Evolutionary conservation across 35 echinoderm and acorn worm genomes (phyloP).

Genomic region (Anneissia japonica): DNA sequence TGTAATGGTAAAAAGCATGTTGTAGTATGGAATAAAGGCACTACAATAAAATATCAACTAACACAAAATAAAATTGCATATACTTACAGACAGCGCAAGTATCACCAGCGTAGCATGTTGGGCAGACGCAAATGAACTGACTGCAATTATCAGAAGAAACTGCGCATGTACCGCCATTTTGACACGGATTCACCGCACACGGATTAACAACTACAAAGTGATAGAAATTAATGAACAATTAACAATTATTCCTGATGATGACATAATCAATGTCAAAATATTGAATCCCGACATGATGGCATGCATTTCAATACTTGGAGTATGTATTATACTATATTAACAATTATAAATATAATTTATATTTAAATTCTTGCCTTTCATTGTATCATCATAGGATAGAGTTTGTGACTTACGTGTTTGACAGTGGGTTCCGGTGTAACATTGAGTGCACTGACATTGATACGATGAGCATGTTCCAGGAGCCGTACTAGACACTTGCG

Average conservation of each 20-base stretch:
- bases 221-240: not conserved
- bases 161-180: constrained; percentile 77
- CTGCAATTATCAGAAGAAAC: constrained; percentile 35
- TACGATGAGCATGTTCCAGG: not conserved
- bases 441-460: not conserved
- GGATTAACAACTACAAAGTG: constrained; percentile 58
- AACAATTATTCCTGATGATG: too few relatives aligned
- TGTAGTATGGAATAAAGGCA: not conserved
- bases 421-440: constrained; percentile 26
- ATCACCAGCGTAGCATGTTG: constrained; percentile 61
- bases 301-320: too few relatives aligned
- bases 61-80: not conserved
- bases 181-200: constrained; percentile 61
- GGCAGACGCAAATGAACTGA: constrained; percentile 56
- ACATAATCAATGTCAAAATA: too few relatives aligned
- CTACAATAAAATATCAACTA: not conserved
- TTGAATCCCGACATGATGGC: too few relatives aligned
- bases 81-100: constrained; percentile 66
- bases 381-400: too few relatives aligned
- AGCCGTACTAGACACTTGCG: not conserved
- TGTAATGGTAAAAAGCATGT: not conserved
- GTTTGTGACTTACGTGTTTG: constrained; percentile 30
- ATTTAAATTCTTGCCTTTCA: too few relatives aligned
- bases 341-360: too few relatives aligned
- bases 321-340: too few relatives aligned